phyloP scores from a whole-genome alignment of 2,888 invertebrate genomes.

The Eupithecia pulchellata region DNA sequence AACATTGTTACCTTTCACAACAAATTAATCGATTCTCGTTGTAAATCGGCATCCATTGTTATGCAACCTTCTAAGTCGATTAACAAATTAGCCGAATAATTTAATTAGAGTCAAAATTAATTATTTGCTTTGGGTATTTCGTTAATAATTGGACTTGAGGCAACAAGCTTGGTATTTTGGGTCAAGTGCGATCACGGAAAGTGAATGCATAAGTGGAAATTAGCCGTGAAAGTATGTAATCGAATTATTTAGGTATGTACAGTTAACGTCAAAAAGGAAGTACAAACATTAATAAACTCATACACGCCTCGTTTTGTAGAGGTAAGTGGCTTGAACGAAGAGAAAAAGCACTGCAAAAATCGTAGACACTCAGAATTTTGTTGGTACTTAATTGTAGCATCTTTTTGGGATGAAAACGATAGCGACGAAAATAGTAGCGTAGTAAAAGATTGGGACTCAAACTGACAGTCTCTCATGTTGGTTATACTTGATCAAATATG shows the following conservation, averaged over 20 bases:
- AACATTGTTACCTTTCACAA: conserved; percentile 43
- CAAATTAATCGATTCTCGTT: conserved; percentile 48
- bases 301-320: background rate
- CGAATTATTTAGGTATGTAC: background rate
- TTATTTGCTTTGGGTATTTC: conserved; percentile 46
- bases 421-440: too few relatives aligned
- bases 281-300: background rate
- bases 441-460: too few relatives aligned
- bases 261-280: background rate
- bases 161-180: conserved; percentile 7
- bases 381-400: too few relatives aligned
- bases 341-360: too few relatives aligned
- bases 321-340: too few relatives aligned
- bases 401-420: too few relatives aligned
- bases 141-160: conserved; percentile 20
- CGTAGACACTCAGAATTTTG: too few relatives aligned
- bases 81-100: conserved; percentile 64
- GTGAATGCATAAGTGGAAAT: conserved; percentile 1
- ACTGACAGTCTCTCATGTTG: too few relatives aligned
- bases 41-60: conserved; percentile 59
- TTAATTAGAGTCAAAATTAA: conserved; percentile 60
- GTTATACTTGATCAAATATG: too few relatives aligned
- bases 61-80: conserved; percentile 64
- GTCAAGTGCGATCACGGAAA: conserved; percentile 6
- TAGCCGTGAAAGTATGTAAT: background rate